Conservation (phyloP, 2,797 vertebrate species). For the Cacajao melanocephalus region DNA sequence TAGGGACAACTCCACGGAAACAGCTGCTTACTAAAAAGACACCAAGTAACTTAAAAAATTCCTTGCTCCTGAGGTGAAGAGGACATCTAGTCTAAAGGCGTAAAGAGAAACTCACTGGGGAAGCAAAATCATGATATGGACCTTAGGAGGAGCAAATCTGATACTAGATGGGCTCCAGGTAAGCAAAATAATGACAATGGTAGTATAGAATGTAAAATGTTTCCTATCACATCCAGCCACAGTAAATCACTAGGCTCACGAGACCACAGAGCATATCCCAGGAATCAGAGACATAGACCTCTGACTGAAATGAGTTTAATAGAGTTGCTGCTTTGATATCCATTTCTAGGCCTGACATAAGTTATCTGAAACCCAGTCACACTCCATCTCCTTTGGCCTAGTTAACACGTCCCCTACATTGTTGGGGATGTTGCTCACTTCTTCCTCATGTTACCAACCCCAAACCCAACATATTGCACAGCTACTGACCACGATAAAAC, state of each 20-base stretch:
- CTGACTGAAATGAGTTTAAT: neutral
- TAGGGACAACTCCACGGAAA: neutral
- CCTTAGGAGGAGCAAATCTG: neutral
- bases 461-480: neutral
- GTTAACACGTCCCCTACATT: neutral
- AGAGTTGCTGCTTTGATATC: neutral
- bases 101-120: neutral
- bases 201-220: neutral
- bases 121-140: neutral
- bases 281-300: neutral
- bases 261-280: neutral
- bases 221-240: neutral
- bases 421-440: neutral
- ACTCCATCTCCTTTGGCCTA: neutral
- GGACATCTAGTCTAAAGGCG: neutral
- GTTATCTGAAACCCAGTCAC: neutral
- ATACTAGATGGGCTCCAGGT: neutral
- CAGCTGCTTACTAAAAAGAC: neutral
- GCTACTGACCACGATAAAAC: neutral
- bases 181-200: neutral
- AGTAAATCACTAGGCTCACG: neutral
- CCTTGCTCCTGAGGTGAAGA: neutral
- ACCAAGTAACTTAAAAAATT: neutral
- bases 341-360: neutral
- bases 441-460: neutral